Evolutionary conservation across 2,888 invertebrate genomes (phyloP), one percentile per base, ranked within the genome.

Genomic region (Dendrolimus pini): DNA sequence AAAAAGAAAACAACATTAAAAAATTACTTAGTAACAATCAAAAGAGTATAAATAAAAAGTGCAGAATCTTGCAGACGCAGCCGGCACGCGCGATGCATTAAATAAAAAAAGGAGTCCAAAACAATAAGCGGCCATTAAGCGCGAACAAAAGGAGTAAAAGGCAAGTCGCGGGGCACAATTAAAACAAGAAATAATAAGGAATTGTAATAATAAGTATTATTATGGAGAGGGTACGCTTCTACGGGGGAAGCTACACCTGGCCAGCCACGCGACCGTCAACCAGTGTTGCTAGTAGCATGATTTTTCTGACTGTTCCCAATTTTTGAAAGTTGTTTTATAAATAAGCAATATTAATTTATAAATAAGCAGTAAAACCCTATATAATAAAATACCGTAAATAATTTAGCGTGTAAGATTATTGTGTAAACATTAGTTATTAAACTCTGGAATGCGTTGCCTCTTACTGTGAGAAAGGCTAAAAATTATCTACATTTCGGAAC

Each of bases 101-200:
- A 83, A 83, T 82, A 78, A 76, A 73, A 69, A 75, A 70, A 69
- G 55, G 12, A 47, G 47, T 65, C 69, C 77, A 81, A 83, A 85
- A 89, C 88, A 89, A 89, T 89, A 83, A 84, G 82, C 83, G 79
- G 47, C 89, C 89, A 90, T 90, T 90, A 89, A 89, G 74, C 74
- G 71, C 71, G 80, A 86, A 90, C 89, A 89, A 90, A 88, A 85
- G 88, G 81, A 82, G 85, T 82, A 86, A 89, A 89, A 85, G 85
- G 83, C 87, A 89, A 89, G 89, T 87, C 83, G 47, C 47, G 78
- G 77, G 80, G 85, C 80, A 87, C 89, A 90, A 90, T 90, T 90
- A 89, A 89, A 59, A 87, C 87, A 89, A 88, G 86, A 89, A 89
- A 87, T 89, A 89, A 89, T 89, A 89, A 89, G 87, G 89, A 88